A percentile compares a stretch with the other conserved stretches of the same genome.
Conservation (phyloP, 2,888 invertebrate species). For the Rhagophthalmus giganteus region DNA sequence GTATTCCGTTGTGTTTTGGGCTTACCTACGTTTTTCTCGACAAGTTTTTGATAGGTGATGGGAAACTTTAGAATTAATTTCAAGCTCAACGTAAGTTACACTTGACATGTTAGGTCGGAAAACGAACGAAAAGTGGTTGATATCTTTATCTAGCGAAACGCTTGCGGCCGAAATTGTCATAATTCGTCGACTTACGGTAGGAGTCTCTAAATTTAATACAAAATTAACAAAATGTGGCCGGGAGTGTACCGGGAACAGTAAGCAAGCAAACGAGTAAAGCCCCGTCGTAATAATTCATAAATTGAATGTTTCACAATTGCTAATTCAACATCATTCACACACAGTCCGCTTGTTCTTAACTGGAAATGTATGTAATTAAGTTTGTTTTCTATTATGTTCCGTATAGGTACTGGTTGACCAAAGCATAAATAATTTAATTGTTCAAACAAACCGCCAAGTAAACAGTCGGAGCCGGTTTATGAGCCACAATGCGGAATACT, state of each 20-base stretch:
- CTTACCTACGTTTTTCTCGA: neutral
- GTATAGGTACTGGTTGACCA: slow-evolving; percentile 50
- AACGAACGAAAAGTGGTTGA: too few relatives aligned
- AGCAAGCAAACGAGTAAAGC: slow-evolving; percentile 33
- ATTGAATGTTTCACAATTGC: slow-evolving; percentile 57
- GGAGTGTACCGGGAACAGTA: slow-evolving; percentile 26
- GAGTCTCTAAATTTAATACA: slow-evolving; percentile 51
- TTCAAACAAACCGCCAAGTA: slow-evolving; percentile 42
- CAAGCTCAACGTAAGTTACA: too few relatives aligned
- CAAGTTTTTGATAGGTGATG: too few relatives aligned
- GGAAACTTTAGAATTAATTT: too few relatives aligned
- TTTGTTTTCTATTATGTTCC: slow-evolving; percentile 58
- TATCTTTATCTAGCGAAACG: too few relatives aligned
- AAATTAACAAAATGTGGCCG: slow-evolving; percentile 46
- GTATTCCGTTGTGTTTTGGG: neutral
- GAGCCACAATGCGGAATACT: slow-evolving; percentile 30
- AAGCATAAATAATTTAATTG: slow-evolving; percentile 55
- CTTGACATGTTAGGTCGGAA: too few relatives aligned
- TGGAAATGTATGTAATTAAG: slow-evolving; percentile 55
- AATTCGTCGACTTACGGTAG: slow-evolving; percentile 42
- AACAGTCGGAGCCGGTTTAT: slow-evolving; percentile 31
- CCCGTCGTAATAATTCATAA: slow-evolving; percentile 54
- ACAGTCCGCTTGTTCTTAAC: slow-evolving; percentile 53
- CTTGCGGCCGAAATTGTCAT: slow-evolving; percentile 19
- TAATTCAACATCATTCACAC: slow-evolving; percentile 55